phyloP scores from a whole-genome alignment of 2,113 vertebrate genomes.

The Actinemys pallida region DNA sequence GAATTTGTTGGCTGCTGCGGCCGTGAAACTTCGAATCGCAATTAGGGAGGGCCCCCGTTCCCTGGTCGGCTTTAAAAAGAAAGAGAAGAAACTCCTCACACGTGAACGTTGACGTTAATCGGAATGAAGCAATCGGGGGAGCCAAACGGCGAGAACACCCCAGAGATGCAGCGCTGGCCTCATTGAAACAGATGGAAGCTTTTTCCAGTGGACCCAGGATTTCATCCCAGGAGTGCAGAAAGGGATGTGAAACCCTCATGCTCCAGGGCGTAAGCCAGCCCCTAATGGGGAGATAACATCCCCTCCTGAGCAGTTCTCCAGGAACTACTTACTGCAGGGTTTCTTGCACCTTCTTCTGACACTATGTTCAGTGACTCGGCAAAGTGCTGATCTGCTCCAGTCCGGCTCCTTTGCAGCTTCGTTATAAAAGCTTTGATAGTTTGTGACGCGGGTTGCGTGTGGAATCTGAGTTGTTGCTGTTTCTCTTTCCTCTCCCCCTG shows the following conservation, averaged over 20 bases:
- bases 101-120: not conserved
- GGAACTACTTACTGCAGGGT: constrained; percentile 19
- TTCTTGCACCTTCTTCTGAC: not conserved
- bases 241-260: not conserved
- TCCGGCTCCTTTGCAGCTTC: not conserved
- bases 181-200: not conserved
- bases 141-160: accelerated
- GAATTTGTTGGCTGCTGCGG: constrained; percentile 17
- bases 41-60: constrained; percentile 27
- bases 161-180: not conserved
- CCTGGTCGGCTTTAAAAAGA: constrained; percentile 32
- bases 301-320: constrained; percentile 12
- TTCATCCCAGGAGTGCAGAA: not conserved
- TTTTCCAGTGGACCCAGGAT: not conserved
- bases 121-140: not conserved
- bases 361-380: not conserved
- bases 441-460: not conserved
- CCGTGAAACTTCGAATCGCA: constrained; percentile 41
- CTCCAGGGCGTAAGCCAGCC: not conserved
- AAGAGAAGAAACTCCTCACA: not conserved
- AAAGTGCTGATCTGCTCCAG: not conserved
- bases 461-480: not conserved
- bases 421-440: not conserved
- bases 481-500: not conserved
- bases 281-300: constrained; percentile 29